Base-by-base conservation (phyloP, 1,140 invertebrate genomes). In the Tetramorium parvispinum region DNA sequence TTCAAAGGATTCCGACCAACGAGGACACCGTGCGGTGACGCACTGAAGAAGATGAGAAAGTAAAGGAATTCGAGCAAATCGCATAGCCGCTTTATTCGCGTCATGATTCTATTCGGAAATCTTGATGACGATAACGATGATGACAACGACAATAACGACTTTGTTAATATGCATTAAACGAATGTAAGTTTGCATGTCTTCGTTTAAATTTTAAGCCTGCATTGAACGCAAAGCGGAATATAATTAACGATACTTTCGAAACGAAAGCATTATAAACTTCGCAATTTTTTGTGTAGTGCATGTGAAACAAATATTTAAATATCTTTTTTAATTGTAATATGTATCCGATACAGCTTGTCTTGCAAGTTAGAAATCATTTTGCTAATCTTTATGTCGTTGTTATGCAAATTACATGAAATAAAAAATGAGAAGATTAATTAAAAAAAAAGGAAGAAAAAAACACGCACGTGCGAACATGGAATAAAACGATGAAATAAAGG, bases 1-100 rank as follows among this genome's bases (percentile, higher is more conserved):
- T 90, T 88, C 89, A 89, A 90, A 90, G 87, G 87, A 87, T 85
- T 78, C 49, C 40, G 32, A 43, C 57, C 55, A 43, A 75, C 59
- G 18, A 61, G 71, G 43, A 53, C 13, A 59, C 37, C 55, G 79
- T 59, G 57, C 71, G 51, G 37, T 63, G 24, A 63, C 75, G 27
- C 51, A 40, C 76, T 46, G 75, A 79, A 40, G 76, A 49, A 70
- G 40, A 16, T 49, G 75, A 53, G 63, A 68, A 49, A 81, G 46
- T 32, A 53, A 63, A 59, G 76, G 43, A 70, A 83, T 59, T 46
- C 79, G 27, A 46, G 53, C 79, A 81, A 66, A 43, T 46, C 59
- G 73, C 32, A 32, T 32, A 27, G 51, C 49, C 49, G 46, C 40
- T 86, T 86, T 86, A 86, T 83, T 49, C 85, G 77, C 65, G 21